These are phyloP conservation scores for Turdus rufiventris DNA, from an alignment of 2,113 vertebrate genomes.

Conservation along the genomic window DNA sequence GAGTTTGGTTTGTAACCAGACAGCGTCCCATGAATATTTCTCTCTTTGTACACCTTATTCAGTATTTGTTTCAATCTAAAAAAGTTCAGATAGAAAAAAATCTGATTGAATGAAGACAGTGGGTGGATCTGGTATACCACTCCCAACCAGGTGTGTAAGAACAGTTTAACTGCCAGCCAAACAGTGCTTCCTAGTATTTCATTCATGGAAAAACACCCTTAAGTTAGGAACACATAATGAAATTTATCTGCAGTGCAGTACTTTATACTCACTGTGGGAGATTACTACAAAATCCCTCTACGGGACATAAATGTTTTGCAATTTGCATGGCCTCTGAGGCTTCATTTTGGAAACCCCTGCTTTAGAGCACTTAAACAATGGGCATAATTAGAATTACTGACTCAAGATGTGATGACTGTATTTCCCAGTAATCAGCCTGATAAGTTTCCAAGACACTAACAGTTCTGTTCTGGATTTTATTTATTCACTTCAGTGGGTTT, in stretches of 20 bases:
- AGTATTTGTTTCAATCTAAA: not conserved
- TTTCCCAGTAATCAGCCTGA: not conserved
- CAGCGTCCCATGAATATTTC: not conserved
- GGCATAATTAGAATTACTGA: not conserved
- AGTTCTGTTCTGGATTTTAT: not conserved
- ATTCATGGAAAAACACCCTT: not conserved
- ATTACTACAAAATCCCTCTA: not conserved
- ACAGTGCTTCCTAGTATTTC: not conserved
- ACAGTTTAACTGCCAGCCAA: not conserved
- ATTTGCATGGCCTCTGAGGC: not conserved
- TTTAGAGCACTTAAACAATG: not conserved
- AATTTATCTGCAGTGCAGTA: constrained; percentile 46
- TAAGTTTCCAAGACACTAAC: not conserved
- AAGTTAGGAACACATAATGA: not conserved
- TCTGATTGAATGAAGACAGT: not conserved
- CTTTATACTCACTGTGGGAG: not conserved
- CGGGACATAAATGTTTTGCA: not conserved
- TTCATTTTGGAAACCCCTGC: not conserved
- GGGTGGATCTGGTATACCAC: not conserved
- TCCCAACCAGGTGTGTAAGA: not conserved
- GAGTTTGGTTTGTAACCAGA: not conserved
- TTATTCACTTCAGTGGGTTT: not conserved
- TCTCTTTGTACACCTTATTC: not conserved
- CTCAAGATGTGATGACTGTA: not conserved
- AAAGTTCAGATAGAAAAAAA: not conserved